These are phyloP conservation scores for Muntiacus reevesi DNA, from an alignment of 2,113 vertebrate genomes.

Conservation along the genomic window DNA sequence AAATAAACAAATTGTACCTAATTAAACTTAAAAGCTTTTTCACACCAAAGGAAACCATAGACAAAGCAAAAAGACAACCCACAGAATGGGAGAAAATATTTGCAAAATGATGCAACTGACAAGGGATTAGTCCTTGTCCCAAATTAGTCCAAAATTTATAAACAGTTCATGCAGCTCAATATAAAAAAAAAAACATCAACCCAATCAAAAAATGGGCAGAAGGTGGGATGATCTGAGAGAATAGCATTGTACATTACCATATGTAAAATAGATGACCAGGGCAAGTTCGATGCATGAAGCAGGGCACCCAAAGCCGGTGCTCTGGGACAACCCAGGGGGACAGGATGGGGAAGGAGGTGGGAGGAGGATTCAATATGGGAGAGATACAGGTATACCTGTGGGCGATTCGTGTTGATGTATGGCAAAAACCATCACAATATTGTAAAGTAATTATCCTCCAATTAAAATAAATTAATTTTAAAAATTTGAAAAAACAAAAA, in stretches of 20 bases:
- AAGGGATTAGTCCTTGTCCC: not conserved
- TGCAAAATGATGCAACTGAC: not conserved
- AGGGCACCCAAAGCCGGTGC: not conserved
- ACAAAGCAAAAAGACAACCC: not conserved
- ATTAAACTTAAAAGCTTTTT: not conserved
- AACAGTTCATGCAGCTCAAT: not conserved
- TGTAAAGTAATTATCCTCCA: not conserved
- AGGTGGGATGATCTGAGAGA: not conserved
- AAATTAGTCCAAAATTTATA: not conserved
- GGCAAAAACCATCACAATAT: not conserved
- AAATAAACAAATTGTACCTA: not conserved
- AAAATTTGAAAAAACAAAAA: not conserved
- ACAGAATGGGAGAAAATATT: not conserved
- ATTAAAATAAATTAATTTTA: not conserved
- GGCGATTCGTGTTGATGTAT: not conserved
- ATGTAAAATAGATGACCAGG: not conserved
- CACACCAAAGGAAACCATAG: not conserved
- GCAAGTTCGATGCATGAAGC: not conserved
- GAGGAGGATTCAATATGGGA: not conserved
- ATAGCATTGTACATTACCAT: not conserved
- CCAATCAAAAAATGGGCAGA: not conserved
- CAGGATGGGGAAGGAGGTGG: not conserved
- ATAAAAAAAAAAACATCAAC: not conserved
- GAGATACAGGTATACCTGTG: not conserved
- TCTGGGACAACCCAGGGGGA: not conserved